Percentiles rank a stretch among this genome's conserved stretches.
phyloP scores from a whole-genome alignment of 2,113 vertebrate genomes.

The Copsychus sechellarum region DNA sequence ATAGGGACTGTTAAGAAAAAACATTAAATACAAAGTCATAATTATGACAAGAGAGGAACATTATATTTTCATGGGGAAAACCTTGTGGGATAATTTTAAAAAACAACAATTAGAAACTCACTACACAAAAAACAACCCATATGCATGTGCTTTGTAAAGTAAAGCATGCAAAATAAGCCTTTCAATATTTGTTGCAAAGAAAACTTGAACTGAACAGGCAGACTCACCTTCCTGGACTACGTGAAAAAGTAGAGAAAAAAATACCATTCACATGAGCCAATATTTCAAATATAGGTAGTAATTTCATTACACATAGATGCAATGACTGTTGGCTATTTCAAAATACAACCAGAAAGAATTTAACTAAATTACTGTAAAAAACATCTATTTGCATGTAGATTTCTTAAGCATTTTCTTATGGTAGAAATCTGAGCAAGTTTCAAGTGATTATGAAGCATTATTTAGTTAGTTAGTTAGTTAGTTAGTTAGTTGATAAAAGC shows the following conservation, averaged over 20 bases:
- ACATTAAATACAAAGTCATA: not conserved
- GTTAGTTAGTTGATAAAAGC: not conserved
- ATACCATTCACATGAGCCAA: not conserved
- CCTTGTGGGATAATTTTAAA: not conserved
- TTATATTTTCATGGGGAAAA: not conserved
- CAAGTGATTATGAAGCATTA: not conserved
- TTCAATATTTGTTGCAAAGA: not conserved
- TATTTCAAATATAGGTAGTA: not conserved
- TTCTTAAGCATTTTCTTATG: not conserved
- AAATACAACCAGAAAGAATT: not conserved
- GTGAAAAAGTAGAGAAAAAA: not conserved
- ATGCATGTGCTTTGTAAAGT: fast-evolving
- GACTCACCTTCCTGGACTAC: not conserved
- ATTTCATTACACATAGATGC: not conserved
- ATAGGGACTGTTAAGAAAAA: not conserved
- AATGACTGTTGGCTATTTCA: not conserved
- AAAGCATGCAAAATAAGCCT: not conserved
- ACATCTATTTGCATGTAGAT: not conserved
- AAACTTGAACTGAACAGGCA: not conserved
- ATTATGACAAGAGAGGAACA: not conserved
- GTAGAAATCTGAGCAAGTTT: not conserved
- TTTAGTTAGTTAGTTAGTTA: not conserved
- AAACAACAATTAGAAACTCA: not conserved
- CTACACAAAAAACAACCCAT: fast-evolving
- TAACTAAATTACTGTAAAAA: not conserved